Evolutionary conservation across 2,888 invertebrate species (phyloP).

Genomic region (Dryobota labecula): DNA sequence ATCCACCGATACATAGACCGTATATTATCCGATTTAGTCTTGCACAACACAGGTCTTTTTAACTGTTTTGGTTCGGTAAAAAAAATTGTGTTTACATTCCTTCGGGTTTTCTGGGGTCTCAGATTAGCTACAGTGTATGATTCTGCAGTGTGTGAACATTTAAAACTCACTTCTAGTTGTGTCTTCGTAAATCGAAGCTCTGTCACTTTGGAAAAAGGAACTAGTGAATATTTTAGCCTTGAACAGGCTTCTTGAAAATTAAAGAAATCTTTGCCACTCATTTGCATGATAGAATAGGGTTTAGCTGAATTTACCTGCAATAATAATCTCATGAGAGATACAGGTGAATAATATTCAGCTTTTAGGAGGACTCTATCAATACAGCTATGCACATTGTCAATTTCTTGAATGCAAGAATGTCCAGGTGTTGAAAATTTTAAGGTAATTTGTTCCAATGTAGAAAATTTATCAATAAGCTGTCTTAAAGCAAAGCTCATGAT

Average conservation of each 20-base stretch:
- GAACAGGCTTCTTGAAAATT: constrained; percentile 36
- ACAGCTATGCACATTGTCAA: constrained; percentile 29
- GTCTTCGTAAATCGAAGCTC: constrained; percentile 33
- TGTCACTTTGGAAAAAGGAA: constrained; percentile 33
- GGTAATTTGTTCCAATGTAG: constrained; percentile 28
- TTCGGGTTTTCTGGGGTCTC: constrained; percentile 28
- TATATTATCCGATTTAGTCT: constrained; percentile 23
- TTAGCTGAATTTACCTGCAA: constrained; percentile 25
- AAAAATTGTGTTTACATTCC: constrained; percentile 25
- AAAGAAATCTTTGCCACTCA: constrained; percentile 25
- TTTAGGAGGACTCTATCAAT: constrained; percentile 33
- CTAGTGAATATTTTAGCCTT: constrained; percentile 29
- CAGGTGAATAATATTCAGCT: constrained; percentile 36
- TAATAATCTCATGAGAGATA: constrained; percentile 33
- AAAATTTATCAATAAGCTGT: constrained; percentile 29
- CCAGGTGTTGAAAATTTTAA: constrained; percentile 21
- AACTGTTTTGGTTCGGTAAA: constrained; percentile 20
- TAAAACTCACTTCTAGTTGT: constrained; percentile 36
- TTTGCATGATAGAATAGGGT: constrained; percentile 32
- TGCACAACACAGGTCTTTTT: constrained; percentile 22
- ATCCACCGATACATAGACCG: constrained; percentile 30
- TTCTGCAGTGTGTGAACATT: constrained; percentile 28
- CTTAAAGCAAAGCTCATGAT: constrained; percentile 36
- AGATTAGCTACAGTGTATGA: constrained; percentile 31
- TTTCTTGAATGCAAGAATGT: constrained; percentile 28